Conservation (phyloP, 2,888 invertebrate genomes). For the Nemotelus pantherinus region DNA sequence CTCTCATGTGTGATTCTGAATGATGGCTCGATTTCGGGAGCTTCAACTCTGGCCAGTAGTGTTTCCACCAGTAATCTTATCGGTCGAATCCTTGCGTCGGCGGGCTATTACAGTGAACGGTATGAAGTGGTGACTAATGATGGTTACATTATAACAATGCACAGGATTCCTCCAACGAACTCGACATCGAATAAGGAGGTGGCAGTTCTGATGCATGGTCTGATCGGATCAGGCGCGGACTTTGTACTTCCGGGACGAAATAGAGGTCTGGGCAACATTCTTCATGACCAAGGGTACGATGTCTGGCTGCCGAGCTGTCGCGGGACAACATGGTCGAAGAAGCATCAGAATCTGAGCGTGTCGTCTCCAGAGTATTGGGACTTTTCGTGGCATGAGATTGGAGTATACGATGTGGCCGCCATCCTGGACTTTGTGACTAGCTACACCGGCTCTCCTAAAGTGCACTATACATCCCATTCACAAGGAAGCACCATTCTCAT, state of each 20-base stretch:
- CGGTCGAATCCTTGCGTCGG: slow-evolving; percentile 56
- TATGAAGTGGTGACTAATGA: slow-evolving; percentile 57
- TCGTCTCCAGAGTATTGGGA: slow-evolving; percentile 59
- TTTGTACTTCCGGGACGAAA: slow-evolving; percentile 58
- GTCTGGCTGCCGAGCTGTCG: slow-evolving; percentile 61
- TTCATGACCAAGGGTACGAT: slow-evolving; percentile 60
- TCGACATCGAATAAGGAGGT: slow-evolving; percentile 56
- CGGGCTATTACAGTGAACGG: slow-evolving; percentile 57
- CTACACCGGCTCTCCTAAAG: slow-evolving; percentile 54
- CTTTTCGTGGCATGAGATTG: slow-evolving; percentile 63
- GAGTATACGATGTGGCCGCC: slow-evolving; percentile 58
- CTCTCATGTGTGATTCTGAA: slow-evolving; percentile 21
- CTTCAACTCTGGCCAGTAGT: neutral
- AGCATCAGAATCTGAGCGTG: slow-evolving; percentile 57
- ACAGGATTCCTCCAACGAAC: slow-evolving; percentile 58
- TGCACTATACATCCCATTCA: slow-evolving; percentile 61
- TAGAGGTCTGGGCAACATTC: slow-evolving; percentile 55
- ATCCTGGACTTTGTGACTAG: slow-evolving; percentile 58
- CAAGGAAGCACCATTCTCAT: slow-evolving; percentile 59
- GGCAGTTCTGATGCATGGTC: slow-evolving; percentile 60
- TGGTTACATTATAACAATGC: slow-evolving; percentile 57
- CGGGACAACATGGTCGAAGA: slow-evolving; percentile 58
- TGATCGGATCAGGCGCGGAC: slow-evolving; percentile 57
- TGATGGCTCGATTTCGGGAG: slow-evolving; percentile 16
- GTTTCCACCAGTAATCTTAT: slow-evolving; percentile 53